A percentile compares a stretch with the other conserved stretches of the same genome.
Conservation (phyloP, 2,113 vertebrate species). For the Pandion haliaetus region DNA sequence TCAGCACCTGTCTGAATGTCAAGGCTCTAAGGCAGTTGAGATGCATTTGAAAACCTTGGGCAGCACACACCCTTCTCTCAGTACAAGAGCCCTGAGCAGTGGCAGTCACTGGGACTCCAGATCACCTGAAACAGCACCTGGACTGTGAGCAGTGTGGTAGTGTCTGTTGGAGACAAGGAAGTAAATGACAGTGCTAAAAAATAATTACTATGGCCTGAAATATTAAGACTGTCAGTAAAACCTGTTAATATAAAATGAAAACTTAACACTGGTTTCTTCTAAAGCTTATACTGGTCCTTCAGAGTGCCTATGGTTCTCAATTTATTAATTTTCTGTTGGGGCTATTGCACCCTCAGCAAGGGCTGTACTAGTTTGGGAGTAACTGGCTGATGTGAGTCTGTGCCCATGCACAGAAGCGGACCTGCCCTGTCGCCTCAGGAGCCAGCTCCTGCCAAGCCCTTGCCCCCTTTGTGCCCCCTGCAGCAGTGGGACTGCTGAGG, state of each 20-base stretch:
- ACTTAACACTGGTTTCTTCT: neutral
- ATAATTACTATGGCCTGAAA: neutral
- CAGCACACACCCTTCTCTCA: neutral
- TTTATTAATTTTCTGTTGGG: neutral
- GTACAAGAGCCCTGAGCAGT: neutral
- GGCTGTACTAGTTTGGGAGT: neutral
- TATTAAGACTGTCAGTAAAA: neutral
- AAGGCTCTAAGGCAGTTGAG: neutral
- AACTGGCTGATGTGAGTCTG: neutral
- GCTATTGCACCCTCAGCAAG: neutral
- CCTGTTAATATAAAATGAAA: neutral
- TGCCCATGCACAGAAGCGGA: neutral
- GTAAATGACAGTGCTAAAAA: neutral
- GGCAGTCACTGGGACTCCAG: neutral
- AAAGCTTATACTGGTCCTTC: neutral
- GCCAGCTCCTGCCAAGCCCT: neutral
- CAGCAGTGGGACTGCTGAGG: neutral
- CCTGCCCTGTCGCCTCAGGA: neutral
- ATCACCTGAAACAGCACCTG: neutral
- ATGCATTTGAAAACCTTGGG: neutral
- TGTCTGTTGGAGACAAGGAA: neutral
- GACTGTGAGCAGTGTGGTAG: neutral
- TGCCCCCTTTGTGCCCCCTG: neutral
- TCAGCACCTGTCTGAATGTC: neutral
- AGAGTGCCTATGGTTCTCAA: accelerated